These are phyloP conservation scores for Rugalucina vietnamica DNA, from an alignment of 2,888 invertebrate genomes.

Conservation along the genomic window DNA sequence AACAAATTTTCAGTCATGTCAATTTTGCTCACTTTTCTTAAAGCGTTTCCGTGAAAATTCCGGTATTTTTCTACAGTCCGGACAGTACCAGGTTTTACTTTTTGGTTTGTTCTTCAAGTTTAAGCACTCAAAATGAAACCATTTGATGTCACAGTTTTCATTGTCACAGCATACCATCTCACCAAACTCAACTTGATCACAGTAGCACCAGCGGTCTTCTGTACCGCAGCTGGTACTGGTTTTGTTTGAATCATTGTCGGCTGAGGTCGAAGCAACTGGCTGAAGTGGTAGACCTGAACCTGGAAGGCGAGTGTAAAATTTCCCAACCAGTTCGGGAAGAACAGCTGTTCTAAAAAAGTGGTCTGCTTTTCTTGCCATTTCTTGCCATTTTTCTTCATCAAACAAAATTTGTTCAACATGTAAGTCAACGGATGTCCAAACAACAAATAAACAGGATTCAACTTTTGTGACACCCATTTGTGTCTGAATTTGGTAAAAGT, in stretches of 20 bases:
- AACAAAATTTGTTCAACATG: constrained; percentile 33
- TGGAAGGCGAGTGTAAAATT: constrained; percentile 34
- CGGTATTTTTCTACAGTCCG: constrained; percentile 42
- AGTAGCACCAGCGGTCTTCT: constrained; percentile 44
- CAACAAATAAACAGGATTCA: constrained; percentile 31
- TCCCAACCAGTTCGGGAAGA: constrained; percentile 49
- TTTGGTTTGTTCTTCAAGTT: constrained; percentile 43
- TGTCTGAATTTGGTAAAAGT: constrained; percentile 40
- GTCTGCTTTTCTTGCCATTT: constrained; percentile 11
- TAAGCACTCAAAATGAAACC: constrained; percentile 63
- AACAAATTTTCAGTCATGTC: no score
- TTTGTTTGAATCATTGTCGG: no score
- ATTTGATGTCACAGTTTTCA: constrained; percentile 59
- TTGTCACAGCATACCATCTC: constrained; percentile 63
- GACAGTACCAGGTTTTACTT: constrained; percentile 56
- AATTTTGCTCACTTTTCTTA: background rate
- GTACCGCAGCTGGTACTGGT: no score
- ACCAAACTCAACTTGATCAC: constrained; percentile 43
- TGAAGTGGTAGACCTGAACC: no score
- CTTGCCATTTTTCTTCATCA: constrained; percentile 16
- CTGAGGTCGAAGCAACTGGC: no score
- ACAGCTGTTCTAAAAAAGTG: constrained; percentile 20
- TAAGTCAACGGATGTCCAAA: constrained; percentile 16
- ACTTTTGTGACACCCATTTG: constrained; percentile 28
- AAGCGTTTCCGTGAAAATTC: background rate